Evolutionary conservation across 2,113 vertebrate species (phyloP), one percentile per base, ranked within the genome.

Genomic region (Orientallactaga bullata): DNA sequence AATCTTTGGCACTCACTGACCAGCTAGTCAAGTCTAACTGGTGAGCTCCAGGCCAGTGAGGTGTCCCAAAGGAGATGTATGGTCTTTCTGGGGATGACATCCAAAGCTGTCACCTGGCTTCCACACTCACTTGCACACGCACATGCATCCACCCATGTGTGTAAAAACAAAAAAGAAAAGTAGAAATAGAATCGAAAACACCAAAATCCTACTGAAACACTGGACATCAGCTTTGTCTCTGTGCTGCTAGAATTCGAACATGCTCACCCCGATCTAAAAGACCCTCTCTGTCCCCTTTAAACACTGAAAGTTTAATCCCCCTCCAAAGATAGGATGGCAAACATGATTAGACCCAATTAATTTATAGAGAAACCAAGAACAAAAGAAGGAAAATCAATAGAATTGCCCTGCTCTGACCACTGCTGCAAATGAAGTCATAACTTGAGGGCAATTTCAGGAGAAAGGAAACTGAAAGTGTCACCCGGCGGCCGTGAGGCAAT

Each of bases 371-470:
- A 91, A 95, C 77, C 92, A 88, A 96, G 89, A 91, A 85, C 37
- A 47, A 91, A 93, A 95, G 90, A 95, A 90, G 66, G 90, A 58
- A 93, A 93, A 90, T 92, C 84, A 78, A 78, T 94, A 93, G 78
- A 85, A 89, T 65, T 35, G 65, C 77, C 77, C 74, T 87, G 73
- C 82, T 95, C 89, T 93, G 87, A 66, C 73, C 91, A 88, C 12
- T 51, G 65, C 89, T 47, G 55, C 73, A 94, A 91, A 94, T 88
- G 81, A 96, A 95, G 81, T 89, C 78, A 85, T 93, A 90, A 91
- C 78, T 93, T 74, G 89, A 85, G 30, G 74, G 73, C 58, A 35
- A 94, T 60, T 69, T 96, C 65, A 69, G 80, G 73, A 79, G 55
- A 51, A 91, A 85, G 58, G 60, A 93, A 94, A 89, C 66, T 37